Evolutionary conservation across 2,797 vertebrate species (phyloP).

Genomic region (Hemitrygon akajei): DNA sequence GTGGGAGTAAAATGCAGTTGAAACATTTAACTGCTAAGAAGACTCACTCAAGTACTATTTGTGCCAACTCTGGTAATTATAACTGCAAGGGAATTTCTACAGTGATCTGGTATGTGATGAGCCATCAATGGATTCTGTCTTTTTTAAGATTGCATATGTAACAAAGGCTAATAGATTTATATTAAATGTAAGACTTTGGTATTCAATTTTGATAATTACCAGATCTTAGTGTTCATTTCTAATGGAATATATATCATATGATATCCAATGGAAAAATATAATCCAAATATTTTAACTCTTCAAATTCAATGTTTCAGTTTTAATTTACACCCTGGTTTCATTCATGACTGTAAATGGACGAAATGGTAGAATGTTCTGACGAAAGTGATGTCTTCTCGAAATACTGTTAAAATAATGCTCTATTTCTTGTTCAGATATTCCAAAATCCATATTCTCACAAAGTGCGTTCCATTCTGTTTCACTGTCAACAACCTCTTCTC

Average conservation of each 20-base stretch:
- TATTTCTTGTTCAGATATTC: conserved; percentile 29
- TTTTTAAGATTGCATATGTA: neutral
- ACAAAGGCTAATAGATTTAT: neutral
- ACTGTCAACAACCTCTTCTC: neutral
- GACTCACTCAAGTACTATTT: neutral
- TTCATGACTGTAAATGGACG: neutral
- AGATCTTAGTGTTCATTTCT: neutral
- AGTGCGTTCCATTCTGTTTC: conserved; percentile 18
- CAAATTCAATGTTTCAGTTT: neutral
- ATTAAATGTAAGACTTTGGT: neutral
- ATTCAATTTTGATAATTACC: neutral
- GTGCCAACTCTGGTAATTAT: neutral
- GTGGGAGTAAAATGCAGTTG: neutral
- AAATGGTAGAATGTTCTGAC: conserved; percentile 30
- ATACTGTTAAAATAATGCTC: conserved; percentile 25
- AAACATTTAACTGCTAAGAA: neutral
- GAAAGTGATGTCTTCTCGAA: conserved; percentile 24
- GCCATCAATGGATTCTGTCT: neutral
- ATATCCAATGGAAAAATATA: neutral
- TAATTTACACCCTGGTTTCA: conserved; percentile 30
- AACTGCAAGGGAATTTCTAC: neutral
- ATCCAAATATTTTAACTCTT: neutral
- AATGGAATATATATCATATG: neutral
- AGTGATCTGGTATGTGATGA: neutral
- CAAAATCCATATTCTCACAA: conserved; percentile 7